Conservation (phyloP, 2,113 vertebrate genomes). For the Ictalurus punctatus region DNA sequence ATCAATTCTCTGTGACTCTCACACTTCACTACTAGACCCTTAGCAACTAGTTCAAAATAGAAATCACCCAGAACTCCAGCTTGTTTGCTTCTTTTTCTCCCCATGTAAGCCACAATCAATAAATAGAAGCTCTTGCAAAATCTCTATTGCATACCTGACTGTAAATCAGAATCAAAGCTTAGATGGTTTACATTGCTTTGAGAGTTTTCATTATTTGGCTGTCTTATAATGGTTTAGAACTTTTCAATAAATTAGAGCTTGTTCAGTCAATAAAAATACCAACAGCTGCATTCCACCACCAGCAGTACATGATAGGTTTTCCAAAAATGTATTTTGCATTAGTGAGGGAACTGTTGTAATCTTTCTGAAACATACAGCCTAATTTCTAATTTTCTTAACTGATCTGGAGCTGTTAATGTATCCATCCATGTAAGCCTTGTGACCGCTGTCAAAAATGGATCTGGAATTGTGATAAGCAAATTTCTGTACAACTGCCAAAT, state of each 20-base stretch:
- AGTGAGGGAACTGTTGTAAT: not conserved
- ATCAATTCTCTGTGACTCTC: conserved; percentile 9
- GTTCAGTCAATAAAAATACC: not conserved
- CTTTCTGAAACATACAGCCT: not conserved
- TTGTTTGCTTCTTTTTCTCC: not conserved
- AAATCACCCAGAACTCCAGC: not conserved
- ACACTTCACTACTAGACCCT: not conserved
- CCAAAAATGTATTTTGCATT: not conserved
- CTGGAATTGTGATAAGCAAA: conserved; percentile 39
- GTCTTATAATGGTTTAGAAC: not conserved
- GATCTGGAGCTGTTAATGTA: conserved; percentile 37
- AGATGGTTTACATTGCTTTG: not conserved
- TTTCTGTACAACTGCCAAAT: conserved; percentile 45
- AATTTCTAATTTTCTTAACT: conserved; percentile 19
- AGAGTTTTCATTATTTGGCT: not conserved
- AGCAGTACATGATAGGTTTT: not conserved
- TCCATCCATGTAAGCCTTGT: conserved; percentile 14
- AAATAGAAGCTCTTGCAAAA: not conserved
- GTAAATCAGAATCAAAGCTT: not conserved
- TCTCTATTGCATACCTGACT: conserved; percentile 2
- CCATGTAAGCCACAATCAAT: not conserved
- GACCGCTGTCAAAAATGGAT: conserved; percentile 41
- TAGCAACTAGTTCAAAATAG: not conserved
- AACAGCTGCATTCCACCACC: not conserved
- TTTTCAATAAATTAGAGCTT: not conserved